These are phyloP conservation scores for Hemitrygon akajei DNA, from an alignment of 2,797 vertebrate genomes.

Conservation along the genomic window DNA sequence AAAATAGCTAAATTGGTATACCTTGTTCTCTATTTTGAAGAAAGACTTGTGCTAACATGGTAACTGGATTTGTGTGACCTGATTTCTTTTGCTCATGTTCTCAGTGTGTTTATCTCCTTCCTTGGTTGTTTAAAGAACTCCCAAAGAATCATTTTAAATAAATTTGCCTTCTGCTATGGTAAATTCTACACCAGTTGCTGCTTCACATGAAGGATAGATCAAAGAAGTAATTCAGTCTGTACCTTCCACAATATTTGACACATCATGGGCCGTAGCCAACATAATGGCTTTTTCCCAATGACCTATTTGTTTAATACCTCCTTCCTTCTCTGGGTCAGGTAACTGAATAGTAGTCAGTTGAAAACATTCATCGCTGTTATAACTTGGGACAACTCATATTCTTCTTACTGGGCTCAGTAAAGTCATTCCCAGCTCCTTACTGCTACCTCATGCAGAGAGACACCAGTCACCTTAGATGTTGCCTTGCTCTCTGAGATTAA, in stretches of 20 bases:
- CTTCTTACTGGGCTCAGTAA: no score
- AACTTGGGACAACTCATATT: no score
- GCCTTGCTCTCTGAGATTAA: no score
- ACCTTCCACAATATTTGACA: neutral
- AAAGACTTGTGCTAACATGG: neutral
- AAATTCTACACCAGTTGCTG: neutral
- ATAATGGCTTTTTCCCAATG: neutral
- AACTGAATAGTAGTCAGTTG: no score
- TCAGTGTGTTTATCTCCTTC: neutral
- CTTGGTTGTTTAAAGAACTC: neutral
- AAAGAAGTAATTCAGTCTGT: neutral
- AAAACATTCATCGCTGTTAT: no score
- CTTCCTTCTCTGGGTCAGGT: neutral
- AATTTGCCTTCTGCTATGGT: neutral
- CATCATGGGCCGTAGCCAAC: no score
- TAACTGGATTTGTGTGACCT: neutral
- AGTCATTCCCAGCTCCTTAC: no score
- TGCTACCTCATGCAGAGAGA: no score
- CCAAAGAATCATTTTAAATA: neutral
- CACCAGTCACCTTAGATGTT: no score
- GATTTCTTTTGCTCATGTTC: neutral
- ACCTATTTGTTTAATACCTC: no score
- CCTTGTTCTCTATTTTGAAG: neutral
- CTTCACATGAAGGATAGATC: neutral
- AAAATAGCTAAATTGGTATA: conserved; percentile 2